Conservation (phyloP, 2,888 invertebrate species). For the Criorhina ranunculi region DNA sequence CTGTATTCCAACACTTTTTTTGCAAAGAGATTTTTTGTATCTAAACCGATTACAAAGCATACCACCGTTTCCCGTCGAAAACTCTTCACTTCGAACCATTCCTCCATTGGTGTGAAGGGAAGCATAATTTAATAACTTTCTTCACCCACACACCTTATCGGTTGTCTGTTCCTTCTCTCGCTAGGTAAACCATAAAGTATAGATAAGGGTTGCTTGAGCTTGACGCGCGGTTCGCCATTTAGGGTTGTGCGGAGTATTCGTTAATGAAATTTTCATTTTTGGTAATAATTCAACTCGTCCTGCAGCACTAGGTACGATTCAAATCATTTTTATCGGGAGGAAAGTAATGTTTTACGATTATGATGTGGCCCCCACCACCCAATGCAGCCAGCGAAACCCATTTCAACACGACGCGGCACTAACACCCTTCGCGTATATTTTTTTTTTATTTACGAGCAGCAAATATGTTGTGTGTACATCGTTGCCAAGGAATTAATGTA, state of each 20-base stretch:
- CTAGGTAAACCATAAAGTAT: conserved; percentile 41
- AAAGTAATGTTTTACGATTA: conserved; percentile 69
- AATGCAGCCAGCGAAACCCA: conserved; percentile 9
- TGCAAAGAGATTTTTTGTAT: conserved; percentile 5
- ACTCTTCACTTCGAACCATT: conserved; percentile 16
- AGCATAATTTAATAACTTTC: conserved; percentile 44
- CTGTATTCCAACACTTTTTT: background rate
- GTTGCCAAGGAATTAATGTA: conserved; percentile 67
- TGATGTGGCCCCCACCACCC: conserved; percentile 16
- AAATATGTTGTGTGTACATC: conserved; percentile 54
- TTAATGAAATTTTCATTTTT: conserved; percentile 68
- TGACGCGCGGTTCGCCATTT: conserved; percentile 1
- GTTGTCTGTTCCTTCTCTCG: background rate
- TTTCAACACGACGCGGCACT: conserved; percentile 10
- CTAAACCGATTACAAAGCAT: conserved; percentile 30
- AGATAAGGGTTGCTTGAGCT: conserved; percentile 38
- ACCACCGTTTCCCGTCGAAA: conserved; percentile 14
- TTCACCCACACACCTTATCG: conserved; percentile 14
- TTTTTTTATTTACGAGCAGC: conserved; percentile 56
- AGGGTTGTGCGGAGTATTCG: background rate
- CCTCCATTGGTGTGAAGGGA: conserved; percentile 1
- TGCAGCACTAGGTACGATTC: conserved; percentile 35
- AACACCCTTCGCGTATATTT: conserved; percentile 31
- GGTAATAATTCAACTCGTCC: conserved; percentile 57
- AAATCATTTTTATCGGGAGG: conserved; percentile 64